These are phyloP conservation scores for Butorides virescens DNA, from an alignment of 2,113 vertebrate genomes.

Conservation along the genomic window DNA sequence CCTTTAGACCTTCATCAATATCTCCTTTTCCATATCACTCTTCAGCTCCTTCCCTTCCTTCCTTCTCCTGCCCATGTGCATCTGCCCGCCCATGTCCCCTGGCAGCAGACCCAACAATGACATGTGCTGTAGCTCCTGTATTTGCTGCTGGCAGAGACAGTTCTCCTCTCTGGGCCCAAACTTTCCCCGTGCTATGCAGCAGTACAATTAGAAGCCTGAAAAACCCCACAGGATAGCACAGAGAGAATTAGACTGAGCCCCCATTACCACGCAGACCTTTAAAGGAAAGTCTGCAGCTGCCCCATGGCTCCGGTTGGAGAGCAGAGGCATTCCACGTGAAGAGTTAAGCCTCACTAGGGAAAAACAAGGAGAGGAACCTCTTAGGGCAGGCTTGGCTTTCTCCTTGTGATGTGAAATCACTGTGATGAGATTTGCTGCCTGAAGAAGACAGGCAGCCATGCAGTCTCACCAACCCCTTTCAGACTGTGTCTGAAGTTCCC, in stretches of 20 bases:
- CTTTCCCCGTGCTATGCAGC: not conserved
- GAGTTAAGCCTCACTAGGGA: not conserved
- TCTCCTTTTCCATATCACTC: not conserved
- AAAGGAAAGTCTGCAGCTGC: not conserved
- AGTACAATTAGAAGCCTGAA: not conserved
- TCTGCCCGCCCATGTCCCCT: not conserved
- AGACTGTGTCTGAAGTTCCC: not conserved
- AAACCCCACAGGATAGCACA: not conserved
- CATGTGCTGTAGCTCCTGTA: not conserved
- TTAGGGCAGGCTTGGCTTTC: not conserved
- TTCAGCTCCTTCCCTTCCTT: not conserved
- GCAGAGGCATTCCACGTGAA: not conserved
- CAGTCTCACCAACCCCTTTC: not conserved
- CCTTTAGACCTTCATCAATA: not conserved
- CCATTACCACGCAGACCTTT: not conserved
- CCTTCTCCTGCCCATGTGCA: not conserved
- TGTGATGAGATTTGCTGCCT: not conserved
- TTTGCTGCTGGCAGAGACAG: not conserved
- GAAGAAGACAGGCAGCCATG: not conserved
- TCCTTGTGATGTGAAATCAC: not conserved
- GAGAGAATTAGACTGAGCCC: accelerated
- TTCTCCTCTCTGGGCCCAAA: not conserved
- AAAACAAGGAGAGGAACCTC: not conserved
- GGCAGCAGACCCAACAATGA: not conserved
- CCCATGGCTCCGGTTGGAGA: not conserved